A percentile compares a stretch with the other conserved stretches of the same genome.
These are phyloP conservation scores for Halichoerus grypus DNA, from an alignment of 2,113 vertebrate species.

Conservation along the genomic window DNA sequence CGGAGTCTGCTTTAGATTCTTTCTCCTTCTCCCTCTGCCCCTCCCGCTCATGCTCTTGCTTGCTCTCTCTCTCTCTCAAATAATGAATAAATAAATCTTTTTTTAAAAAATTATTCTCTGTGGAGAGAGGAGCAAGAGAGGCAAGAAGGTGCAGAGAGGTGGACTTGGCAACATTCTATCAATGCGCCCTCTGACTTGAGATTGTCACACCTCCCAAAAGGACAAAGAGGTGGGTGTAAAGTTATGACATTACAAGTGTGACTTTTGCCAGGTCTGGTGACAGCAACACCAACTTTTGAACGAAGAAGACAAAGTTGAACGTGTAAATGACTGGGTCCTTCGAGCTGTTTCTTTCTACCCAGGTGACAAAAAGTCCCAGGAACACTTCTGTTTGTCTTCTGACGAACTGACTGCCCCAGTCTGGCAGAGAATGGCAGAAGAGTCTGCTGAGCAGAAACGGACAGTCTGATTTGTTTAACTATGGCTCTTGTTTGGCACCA, in stretches of 20 bases:
- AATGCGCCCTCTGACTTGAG: accelerated
- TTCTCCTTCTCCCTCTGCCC: not conserved
- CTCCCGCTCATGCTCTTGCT: not conserved
- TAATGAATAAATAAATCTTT: not conserved
- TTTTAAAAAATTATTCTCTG: not conserved
- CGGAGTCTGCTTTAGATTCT: not conserved
- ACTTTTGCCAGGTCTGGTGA: not conserved
- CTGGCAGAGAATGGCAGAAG: accelerated
- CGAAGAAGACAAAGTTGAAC: not conserved
- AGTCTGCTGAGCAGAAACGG: accelerated
- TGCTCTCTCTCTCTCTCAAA: not conserved
- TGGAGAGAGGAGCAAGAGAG: no score
- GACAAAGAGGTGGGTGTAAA: not conserved
- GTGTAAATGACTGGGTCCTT: not conserved
- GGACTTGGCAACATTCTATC: accelerated
- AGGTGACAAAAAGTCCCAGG: not conserved
- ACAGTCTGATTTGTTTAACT: not conserved
- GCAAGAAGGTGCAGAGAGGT: not conserved
- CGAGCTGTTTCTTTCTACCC: not conserved
- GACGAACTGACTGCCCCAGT: not conserved
- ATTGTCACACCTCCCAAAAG: not conserved
- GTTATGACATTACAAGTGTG: not conserved
- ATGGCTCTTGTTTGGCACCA: not conserved
- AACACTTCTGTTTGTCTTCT: not conserved
- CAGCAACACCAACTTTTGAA: not conserved